Evolutionary conservation across 2,113 vertebrate genomes (phyloP).

Genomic region (Regulus satrapa): DNA sequence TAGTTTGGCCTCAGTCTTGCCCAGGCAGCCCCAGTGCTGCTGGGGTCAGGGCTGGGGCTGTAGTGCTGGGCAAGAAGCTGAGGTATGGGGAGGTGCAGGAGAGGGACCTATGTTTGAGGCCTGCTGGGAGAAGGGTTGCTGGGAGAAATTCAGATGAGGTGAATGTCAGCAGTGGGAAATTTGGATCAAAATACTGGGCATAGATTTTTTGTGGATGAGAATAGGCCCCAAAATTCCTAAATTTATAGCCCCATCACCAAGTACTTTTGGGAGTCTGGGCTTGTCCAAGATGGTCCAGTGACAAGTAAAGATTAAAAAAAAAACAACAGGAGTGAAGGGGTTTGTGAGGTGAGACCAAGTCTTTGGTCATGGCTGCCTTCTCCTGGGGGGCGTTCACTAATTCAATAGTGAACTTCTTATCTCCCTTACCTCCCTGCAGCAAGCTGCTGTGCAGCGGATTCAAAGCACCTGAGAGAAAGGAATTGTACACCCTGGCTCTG

Average conservation of each 20-base stretch:
- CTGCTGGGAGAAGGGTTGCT: rapidly evolving
- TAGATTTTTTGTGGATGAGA: neutral
- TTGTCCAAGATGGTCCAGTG: neutral
- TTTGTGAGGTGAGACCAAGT: neutral
- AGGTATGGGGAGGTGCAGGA: neutral
- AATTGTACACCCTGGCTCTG: neutral
- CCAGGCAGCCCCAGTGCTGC: neutral
- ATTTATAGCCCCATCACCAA: neutral
- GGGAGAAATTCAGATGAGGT: neutral
- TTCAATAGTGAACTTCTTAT: neutral
- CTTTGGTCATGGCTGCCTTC: neutral
- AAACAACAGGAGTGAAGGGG: neutral
- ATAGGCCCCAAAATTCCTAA: neutral
- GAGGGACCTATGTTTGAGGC: rapidly evolving
- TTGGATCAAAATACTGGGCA: neutral
- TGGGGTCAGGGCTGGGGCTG: neutral
- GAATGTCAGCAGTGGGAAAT: neutral
- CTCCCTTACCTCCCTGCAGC: neutral
- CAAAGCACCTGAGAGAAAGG: neutral
- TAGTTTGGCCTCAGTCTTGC: neutral
- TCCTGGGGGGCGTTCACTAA: neutral
- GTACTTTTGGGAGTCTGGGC: neutral
- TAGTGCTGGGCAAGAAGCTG: neutral
- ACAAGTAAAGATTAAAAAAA: neutral
- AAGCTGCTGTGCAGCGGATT: neutral